A percentile compares a stretch with the other conserved stretches of the same genome.
phyloP scores from a whole-genome alignment of 2,888 invertebrate species.

The Muscina levida region DNA sequence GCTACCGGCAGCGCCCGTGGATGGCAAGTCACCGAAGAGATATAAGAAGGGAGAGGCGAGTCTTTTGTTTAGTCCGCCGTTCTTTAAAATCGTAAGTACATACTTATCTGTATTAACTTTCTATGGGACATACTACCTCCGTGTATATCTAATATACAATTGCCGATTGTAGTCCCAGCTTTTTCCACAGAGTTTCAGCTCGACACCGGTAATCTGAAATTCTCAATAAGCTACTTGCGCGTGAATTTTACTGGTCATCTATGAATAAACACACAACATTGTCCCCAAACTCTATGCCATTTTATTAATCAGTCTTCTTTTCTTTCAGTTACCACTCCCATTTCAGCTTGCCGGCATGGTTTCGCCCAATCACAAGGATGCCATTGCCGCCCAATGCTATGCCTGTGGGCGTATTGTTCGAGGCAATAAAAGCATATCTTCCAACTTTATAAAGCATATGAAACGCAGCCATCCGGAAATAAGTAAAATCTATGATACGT shows the following conservation, averaged over 20 bases:
- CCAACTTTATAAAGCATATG: conserved; percentile 69
- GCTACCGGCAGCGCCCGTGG: not conserved
- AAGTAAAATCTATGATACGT: conserved; percentile 67
- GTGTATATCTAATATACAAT: no score
- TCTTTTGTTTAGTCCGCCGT: conserved; percentile 67
- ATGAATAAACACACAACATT: no score
- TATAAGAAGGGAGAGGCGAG: conserved; percentile 62
- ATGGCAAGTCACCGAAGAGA: conserved; percentile 53
- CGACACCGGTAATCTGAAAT: no score
- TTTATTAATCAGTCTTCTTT: no score
- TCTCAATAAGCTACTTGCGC: no score
- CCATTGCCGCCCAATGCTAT: conserved; percentile 65
- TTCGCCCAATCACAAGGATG: conserved; percentile 19
- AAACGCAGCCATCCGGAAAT: conserved; percentile 67
- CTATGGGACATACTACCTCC: no score
- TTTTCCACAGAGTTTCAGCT: no score
- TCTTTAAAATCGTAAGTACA: conserved; percentile 67
- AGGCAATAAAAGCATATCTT: conserved; percentile 67
- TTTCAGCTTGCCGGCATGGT: conserved; percentile 39
- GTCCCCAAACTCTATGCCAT: no score
- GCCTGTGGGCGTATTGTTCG: conserved; percentile 66
- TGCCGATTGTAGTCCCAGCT: no score
- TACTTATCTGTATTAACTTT: no score
- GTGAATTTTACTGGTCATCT: no score
- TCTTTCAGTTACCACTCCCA: no score